Evolutionary conservation across 1,140 invertebrate genomes (phyloP).

Genomic region (Batillaria attramentaria): DNA sequence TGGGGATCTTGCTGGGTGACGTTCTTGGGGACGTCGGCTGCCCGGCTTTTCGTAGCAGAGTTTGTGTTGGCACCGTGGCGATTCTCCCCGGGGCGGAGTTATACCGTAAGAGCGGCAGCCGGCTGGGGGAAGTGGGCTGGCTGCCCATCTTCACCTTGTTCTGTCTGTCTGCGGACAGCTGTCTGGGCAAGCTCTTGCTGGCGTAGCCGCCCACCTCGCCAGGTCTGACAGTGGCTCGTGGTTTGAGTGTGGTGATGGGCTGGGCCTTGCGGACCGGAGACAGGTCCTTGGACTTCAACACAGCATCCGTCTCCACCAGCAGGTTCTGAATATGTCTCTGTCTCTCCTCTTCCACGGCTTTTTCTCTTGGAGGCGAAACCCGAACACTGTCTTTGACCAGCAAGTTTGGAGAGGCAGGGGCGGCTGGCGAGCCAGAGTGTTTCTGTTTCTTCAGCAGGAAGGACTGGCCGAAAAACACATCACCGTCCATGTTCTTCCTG

Average conservation of each 20-base stretch:
- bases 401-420: background rate
- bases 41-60: conserved; percentile 28
- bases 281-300: conserved; percentile 48
- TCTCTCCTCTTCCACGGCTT: conserved; percentile 40
- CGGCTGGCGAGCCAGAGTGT: background rate
- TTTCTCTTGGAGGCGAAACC: background rate
- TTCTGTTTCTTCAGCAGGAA: conserved; percentile 31
- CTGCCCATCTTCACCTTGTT: conserved; percentile 47
- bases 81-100: conserved; percentile 65
- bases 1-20: conserved; percentile 48
- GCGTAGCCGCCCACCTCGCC: conserved; percentile 38
- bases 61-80: conserved; percentile 61
- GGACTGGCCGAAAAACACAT: conserved; percentile 45
- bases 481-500: conserved; percentile 32
- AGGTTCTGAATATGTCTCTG: conserved; percentile 52
- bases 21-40: conserved; percentile 34
- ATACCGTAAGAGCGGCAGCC: conserved; percentile 51
- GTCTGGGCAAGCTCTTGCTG: conserved; percentile 51
- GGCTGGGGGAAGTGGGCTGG: conserved; percentile 40
- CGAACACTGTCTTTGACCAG: background rate
- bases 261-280: conserved; percentile 57
- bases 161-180: conserved; percentile 32
- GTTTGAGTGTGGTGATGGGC: conserved; percentile 65
- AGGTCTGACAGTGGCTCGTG: conserved; percentile 41
- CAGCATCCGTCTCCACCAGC: conserved; percentile 50